Base-by-base conservation (phyloP, 2,113 vertebrate genomes). In the Hepsetus odoe region DNA sequence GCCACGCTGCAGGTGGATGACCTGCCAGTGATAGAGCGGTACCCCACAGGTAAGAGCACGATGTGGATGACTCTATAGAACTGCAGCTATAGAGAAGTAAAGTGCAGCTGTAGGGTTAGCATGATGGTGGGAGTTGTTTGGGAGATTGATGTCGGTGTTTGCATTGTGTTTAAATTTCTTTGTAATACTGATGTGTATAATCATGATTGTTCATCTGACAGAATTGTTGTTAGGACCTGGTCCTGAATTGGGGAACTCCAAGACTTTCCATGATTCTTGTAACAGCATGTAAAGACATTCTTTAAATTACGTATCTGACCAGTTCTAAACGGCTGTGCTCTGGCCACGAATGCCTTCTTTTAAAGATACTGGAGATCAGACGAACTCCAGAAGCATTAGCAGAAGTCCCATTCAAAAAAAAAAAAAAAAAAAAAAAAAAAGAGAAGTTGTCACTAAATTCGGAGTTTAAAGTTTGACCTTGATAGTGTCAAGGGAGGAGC, bases 1-100 rank as follows among this genome's bases (percentile, higher is more conserved):
- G 98, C 98, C 94, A 99, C 97, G 1, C 95, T 99, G 80, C 98
- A 99, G 94, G 95, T 98, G 95, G 98, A 99, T 94, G 97, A 96
- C 95, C 96, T 97, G 92, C 97, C 97, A 0, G 92, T 98, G 91
- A 98, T 98, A 77, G 98, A 99, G 90, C 95, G 98, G 61, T 99
- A 97, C 88, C 98, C 98, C 80, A 96, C 96, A 97, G 98, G 98
- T 99, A 95, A 96, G 96, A 79, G 62, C 83, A 49, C n/a, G 32
- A 72, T 73, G 59, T 14, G 6, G 55, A 5, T 35, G 3, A 38
- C 42, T 14, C n/a, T 22, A n/a, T 62, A 24, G 20, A 62, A 20
- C 59, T 49, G 30, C 59, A 65, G 68, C 30, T 55, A 49, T 64
- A 16, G 32, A 64, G 51, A 3, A 11, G 4, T 2, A 6, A 38